Conservation (phyloP, 2,113 vertebrate genomes). For the Sturnus vulgaris region DNA sequence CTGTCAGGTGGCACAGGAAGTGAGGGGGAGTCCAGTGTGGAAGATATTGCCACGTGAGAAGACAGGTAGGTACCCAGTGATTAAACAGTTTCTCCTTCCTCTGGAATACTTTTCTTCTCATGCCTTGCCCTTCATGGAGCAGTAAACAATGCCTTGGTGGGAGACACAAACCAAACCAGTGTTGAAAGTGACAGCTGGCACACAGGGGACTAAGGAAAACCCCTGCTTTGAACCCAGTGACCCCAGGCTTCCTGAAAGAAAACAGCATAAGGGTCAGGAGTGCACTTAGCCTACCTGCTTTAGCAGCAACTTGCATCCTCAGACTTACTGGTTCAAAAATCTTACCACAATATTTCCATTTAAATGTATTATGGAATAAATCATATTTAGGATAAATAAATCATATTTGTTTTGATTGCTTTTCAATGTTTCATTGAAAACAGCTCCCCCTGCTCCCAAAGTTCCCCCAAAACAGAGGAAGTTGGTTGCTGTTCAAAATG, state of each 20-base stretch:
- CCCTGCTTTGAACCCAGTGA: not conserved
- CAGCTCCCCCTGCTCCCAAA: not conserved
- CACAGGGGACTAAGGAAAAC: not conserved
- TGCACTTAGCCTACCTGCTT: not conserved
- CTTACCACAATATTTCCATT: not conserved
- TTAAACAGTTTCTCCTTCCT: not conserved
- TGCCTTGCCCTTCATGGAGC: not conserved
- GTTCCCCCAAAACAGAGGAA: not conserved
- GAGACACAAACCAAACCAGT: not conserved
- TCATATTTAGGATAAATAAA: not conserved
- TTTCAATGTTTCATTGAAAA: not conserved
- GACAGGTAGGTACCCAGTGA: not conserved
- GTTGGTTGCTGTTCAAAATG: not conserved
- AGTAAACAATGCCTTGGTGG: not conserved
- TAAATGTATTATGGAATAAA: not conserved
- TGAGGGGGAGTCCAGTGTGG: not conserved
- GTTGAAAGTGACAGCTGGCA: not conserved
- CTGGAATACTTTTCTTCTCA: not conserved
- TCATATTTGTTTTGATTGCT: not conserved
- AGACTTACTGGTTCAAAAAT: not conserved
- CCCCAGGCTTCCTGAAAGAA: not conserved
- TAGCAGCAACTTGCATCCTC: not conserved
- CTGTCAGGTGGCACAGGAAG: not conserved
- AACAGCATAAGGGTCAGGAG: not conserved
- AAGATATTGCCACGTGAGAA: not conserved